Base-by-base conservation (phyloP, 2,113 vertebrate genomes). In the Crotalus helleri region DNA sequence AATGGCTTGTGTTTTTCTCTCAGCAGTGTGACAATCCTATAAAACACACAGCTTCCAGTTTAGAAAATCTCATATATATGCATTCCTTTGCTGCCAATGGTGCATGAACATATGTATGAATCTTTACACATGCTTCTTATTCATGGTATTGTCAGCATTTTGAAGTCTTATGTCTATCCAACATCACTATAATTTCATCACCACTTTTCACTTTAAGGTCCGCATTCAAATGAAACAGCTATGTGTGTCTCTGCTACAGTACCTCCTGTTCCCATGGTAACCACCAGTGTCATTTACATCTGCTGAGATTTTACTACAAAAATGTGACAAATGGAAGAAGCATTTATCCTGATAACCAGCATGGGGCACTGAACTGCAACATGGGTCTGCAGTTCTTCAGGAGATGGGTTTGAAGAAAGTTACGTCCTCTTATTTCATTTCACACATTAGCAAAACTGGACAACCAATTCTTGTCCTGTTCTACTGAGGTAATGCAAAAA, bases 221-320 rank as follows among this genome's bases (percentile, higher is more conserved):
- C 23, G 49, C 89, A 87, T 93, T 87, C 81, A 64, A 90, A 93
- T 93, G 92, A 90, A 93, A 93, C 92, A 87, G 89, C 81, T 93
- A 46, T 90, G 59, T 90, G 51, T 17, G 55, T 61, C 92, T 93
- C 90, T 93, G 81, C 89, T 87, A 87, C 81, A 64, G 55, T 69
- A 87, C 58, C 57, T 90, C 49, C 74, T 54, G 92, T 93, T 93
- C 92, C 92, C 74, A 93, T 93, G 92, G 88, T 53, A 93, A 93
- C 89, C 58, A 90, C 46, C 57, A 64, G 57, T 54, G 89, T 64
- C 55, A 93, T 93, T 93, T 90, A 93, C 55, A 90, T 93, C 49
- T 44, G 92, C 49, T 51, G 53, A 90, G 81, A 24, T 87, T 90
- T 90, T 57, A 54, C 89, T 85, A 90, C 81, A 90, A 85, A 81